A percentile compares a stretch with the other conserved stretches of the same genome.
These are phyloP conservation scores for Ophion obscuratus DNA, from an alignment of 2,888 invertebrate species.

Conservation along the genomic window DNA sequence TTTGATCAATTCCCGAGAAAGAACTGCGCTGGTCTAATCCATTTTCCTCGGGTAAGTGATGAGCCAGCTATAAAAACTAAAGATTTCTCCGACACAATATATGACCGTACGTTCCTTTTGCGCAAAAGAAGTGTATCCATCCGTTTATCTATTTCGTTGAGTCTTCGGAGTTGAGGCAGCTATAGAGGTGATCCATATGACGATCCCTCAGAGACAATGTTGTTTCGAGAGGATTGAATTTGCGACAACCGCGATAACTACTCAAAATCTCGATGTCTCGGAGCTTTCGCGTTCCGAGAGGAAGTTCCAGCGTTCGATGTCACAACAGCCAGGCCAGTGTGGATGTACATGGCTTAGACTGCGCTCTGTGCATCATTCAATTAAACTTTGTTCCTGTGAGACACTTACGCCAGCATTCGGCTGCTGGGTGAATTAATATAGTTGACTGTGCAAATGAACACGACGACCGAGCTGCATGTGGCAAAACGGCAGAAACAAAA, in stretches of 20 bases:
- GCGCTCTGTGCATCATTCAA: background rate
- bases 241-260: background rate
- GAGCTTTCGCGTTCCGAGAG: slow-evolving; percentile 3
- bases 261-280: background rate
- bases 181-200: background rate
- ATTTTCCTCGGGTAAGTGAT: background rate
- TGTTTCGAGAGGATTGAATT: slow-evolving; percentile 8
- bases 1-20: slow-evolving; percentile 2
- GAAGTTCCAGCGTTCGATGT: background rate
- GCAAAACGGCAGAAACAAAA: background rate
- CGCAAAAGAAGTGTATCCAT: background rate
- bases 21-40: slow-evolving; percentile 12
- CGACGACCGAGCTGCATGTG: background rate
- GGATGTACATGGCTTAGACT: background rate
- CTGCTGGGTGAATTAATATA: background rate
- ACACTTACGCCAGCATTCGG: no score
- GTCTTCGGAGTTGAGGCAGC: background rate
- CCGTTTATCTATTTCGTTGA: background rate
- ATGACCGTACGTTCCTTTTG: slow-evolving; percentile 8
- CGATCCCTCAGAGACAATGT: slow-evolving; percentile 11
- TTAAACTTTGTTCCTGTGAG: background rate
- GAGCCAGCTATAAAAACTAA: background rate
- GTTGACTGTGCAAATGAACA: background rate
- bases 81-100: slow-evolving; percentile 4
- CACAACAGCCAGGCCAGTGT: background rate